Evolutionary conservation across 2,797 vertebrate genomes (phyloP), one percentile per base, ranked within the genome.

Genomic region (Phylloscopus collybita): DNA sequence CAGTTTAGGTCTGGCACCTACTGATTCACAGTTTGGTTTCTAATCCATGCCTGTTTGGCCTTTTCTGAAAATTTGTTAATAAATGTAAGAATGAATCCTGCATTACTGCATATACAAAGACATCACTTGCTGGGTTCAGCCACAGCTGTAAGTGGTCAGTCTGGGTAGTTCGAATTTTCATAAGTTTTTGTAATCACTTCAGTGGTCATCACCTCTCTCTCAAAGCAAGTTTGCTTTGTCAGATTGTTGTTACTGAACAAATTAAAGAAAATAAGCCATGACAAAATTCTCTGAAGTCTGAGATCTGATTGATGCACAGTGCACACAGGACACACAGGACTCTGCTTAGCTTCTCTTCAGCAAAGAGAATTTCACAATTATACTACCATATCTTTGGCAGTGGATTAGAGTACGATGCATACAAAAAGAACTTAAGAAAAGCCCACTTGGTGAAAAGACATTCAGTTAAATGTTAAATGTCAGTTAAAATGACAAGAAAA

Each of bases 401-500:
- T 47, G 47, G 36, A 54, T 83, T 83, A 82, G 30, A 84, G 71
- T 57, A 42, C 3, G 34, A 32, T 66, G 21, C 23, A 47, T 82
- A 61, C 8, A 62, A 49, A 70, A 75, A 70, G 23, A 81, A 79
- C 13, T 21, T 61, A 7, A 17, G 49, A 30, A 45, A 45, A 25
- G 9, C 7, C 3, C 9, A 75, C 13, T 13, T 45, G 49, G 29
- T 83, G 73, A 93, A 73, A 90, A 79, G 22, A 36, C 44, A 61
- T 30, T 88, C 44, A 53, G 60, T 40, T 40, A 61, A 61, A 61
- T 61, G 59, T 61, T 61, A 61, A 61, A 61, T 40, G 59, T 61
- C 59, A 40, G 59, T 61, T 72, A 86, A 88, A 91, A 86, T 54
- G 15, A 36, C 38, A 72, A 66, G 62, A 90, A 94, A 95, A 73